phyloP scores from a whole-genome alignment of 1,140 invertebrate species.

The Pectinophora gossypiella region DNA sequence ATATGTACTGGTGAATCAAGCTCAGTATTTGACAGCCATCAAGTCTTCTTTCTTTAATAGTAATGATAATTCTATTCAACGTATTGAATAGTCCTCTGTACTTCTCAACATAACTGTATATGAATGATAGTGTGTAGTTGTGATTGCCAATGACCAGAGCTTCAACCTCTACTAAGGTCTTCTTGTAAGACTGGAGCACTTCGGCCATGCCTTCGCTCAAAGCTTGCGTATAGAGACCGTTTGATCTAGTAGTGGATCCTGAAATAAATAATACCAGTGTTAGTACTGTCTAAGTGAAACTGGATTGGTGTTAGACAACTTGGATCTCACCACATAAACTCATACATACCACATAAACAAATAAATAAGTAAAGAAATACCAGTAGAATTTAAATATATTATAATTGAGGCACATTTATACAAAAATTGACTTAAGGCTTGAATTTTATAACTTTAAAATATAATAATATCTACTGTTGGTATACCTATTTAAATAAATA shows the following conservation, averaged over 20 bases:
- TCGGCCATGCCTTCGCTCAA: conserved; percentile 67
- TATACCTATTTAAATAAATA: too few species aligned
- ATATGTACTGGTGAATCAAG: conserved; percentile 60
- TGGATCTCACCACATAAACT: too few species aligned
- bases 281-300: too few species aligned
- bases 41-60: conserved; percentile 61
- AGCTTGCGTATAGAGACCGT: conserved; percentile 67
- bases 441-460: too few species aligned
- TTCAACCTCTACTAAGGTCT: conserved; percentile 60
- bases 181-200: conserved; percentile 58
- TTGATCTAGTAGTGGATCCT: conserved; percentile 17
- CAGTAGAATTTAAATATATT: too few species aligned
- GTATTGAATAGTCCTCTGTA: conserved; percentile 61
- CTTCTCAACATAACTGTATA: conserved; percentile 65
- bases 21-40: conserved; percentile 68
- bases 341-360: too few species aligned
- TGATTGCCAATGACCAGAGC: conserved; percentile 53
- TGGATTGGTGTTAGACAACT: too few species aligned
- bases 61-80: conserved; percentile 58
- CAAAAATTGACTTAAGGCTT: too few species aligned
- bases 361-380: too few species aligned
- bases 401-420: too few species aligned
- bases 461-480: too few species aligned
- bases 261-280: too few species aligned
- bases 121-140: conserved; percentile 59